These are phyloP conservation scores for Acanthisitta chloris DNA, from an alignment of 2,113 vertebrate species.

Conservation along the genomic window DNA sequence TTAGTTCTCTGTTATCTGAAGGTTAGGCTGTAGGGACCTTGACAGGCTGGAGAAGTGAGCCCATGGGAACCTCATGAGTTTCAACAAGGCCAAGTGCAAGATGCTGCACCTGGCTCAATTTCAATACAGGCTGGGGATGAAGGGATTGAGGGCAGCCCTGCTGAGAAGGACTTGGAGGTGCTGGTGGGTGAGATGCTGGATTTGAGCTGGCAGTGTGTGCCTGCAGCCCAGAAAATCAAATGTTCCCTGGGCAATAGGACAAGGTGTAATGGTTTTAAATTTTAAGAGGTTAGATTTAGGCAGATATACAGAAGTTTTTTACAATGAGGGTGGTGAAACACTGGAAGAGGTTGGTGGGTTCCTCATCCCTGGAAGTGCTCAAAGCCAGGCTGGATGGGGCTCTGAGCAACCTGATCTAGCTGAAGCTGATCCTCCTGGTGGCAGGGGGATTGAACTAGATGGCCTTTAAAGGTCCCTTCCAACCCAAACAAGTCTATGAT, in stretches of 20 bases:
- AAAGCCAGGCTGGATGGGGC: not conserved
- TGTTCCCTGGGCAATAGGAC: fast-evolving
- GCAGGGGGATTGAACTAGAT: not conserved
- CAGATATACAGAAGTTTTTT: not conserved
- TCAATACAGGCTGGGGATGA: not conserved
- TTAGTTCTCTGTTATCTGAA: not conserved
- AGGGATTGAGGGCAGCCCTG: not conserved
- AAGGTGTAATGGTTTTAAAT: not conserved
- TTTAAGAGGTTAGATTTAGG: not conserved
- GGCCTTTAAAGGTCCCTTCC: not conserved
- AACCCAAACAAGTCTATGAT: not conserved
- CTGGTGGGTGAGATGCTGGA: not conserved
- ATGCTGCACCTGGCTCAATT: not conserved
- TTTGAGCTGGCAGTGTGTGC: fast-evolving
- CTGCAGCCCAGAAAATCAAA: not conserved
- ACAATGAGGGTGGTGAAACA: not conserved
- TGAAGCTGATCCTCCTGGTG: not conserved
- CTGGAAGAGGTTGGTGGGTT: not conserved
- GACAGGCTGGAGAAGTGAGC: not conserved
- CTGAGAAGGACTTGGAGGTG: fast-evolving
- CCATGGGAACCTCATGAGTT: not conserved
- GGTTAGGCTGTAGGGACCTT: not conserved
- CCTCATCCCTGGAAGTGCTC: not conserved
- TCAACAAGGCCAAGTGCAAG: not conserved
- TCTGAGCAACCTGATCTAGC: not conserved